Conservation (phyloP, 2,113 vertebrate species). For the Hippocampus zosterae region DNA sequence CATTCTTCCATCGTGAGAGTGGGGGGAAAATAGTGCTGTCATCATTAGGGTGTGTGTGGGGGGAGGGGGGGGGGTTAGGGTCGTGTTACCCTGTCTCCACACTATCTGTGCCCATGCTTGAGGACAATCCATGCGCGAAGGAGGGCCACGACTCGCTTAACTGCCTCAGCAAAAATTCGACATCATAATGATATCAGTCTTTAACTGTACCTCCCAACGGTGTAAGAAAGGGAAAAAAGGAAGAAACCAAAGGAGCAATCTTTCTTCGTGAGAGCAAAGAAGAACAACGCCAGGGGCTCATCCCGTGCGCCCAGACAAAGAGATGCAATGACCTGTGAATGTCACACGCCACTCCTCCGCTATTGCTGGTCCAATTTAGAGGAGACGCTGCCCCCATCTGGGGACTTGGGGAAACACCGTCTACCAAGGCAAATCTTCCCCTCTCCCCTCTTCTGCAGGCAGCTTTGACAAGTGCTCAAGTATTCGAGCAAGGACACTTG, state of each 20-base stretch:
- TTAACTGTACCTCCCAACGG: not conserved
- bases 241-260: constrained; percentile 20
- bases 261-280: constrained; percentile 20
- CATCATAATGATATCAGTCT: not conserved
- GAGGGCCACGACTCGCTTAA: not conserved
- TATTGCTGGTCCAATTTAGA: constrained; percentile 38
- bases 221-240: constrained; percentile 21
- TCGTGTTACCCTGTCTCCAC: no score
- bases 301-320: constrained; percentile 65
- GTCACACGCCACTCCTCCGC: constrained; percentile 59
- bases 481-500: no score
- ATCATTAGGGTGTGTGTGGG: no score
- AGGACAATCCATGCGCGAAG: not conserved
- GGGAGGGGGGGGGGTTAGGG: no score
- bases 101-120: not conserved
- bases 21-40: no score
- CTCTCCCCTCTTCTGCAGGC: no score
- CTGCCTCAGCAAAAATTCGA: not conserved
- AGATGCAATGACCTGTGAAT: constrained; percentile 73
- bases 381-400: constrained; percentile 68
- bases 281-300: constrained; percentile 44
- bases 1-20: no score
- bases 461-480: no score
- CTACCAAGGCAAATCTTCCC: not conserved
- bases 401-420: not conserved